Percentiles rank a stretch among this genome's conserved stretches.
Conservation (phyloP, 1,140 invertebrate species). For the Pantala flavescens region DNA sequence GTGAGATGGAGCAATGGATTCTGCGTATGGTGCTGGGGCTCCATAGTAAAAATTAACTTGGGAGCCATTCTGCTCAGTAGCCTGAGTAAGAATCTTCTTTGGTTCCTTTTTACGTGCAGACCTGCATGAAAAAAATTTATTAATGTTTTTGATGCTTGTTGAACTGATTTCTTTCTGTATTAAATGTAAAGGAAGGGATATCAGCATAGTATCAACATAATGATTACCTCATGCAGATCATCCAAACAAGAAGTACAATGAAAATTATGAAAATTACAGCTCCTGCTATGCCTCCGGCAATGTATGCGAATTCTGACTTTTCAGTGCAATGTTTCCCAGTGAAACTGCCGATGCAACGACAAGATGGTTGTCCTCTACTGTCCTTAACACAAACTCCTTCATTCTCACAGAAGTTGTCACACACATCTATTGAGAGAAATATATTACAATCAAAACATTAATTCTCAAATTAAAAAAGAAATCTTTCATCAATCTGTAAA, state of each 20-base stretch:
- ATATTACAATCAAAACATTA: constrained; percentile 13
- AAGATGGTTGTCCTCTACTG: constrained; percentile 66
- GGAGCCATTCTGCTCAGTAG: constrained; percentile 76
- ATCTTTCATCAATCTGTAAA: not conserved
- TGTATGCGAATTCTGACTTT: constrained; percentile 89
- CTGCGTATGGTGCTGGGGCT: constrained; percentile 81
- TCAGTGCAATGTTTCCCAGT: constrained; percentile 82
- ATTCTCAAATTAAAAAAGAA: constrained; percentile 6
- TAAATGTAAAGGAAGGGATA: not conserved
- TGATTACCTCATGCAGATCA: constrained; percentile 81
- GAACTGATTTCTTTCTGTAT: not conserved
- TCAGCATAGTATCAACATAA: not conserved
- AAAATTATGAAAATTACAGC: constrained; percentile 86
- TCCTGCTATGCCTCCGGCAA: constrained; percentile 83
- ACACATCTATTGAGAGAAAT: constrained; percentile 56
- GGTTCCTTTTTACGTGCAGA: constrained; percentile 72
- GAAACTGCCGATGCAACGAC: constrained; percentile 81
- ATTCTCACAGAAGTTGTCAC: constrained; percentile 79
- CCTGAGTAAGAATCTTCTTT: constrained; percentile 75
- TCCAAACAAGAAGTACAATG: constrained; percentile 86
- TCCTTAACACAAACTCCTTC: constrained; percentile 86
- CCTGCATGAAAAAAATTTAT: constrained; percentile 35
- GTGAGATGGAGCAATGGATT: constrained; percentile 87
- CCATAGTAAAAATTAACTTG: constrained; percentile 95
- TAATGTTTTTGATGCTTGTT: not conserved